Evolutionary conservation across 1,140 invertebrate genomes (phyloP).

Genomic region (Lerema accius): DNA sequence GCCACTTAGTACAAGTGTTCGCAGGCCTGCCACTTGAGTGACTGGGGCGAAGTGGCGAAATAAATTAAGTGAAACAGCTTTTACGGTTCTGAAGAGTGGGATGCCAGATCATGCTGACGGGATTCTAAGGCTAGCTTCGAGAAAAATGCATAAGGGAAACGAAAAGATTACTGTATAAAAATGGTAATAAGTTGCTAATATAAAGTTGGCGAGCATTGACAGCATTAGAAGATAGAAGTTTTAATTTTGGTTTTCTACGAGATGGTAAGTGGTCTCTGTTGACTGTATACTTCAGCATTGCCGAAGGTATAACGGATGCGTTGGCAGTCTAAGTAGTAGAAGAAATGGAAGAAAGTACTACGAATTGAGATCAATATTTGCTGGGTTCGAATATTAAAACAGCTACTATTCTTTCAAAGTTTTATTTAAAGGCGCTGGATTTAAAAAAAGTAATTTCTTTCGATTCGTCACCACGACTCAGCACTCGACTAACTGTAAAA

Average conservation of each 20-base stretch:
- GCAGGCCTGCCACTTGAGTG: constrained; percentile 30
- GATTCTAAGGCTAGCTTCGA: not conserved
- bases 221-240: too few species aligned
- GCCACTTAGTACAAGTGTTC: constrained; percentile 41
- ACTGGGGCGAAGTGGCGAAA: constrained; percentile 29
- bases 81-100: not conserved
- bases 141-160: not conserved
- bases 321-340: too few species aligned
- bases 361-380: too few species aligned
- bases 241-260: too few species aligned
- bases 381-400: too few species aligned
- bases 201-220: too few species aligned
- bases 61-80: constrained; percentile 34
- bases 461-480: not conserved
- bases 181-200: too few species aligned
- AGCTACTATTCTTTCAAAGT: not conserved
- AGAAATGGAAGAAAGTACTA: too few species aligned
- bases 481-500: not conserved
- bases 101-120: not conserved
- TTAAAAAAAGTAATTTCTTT: not conserved
- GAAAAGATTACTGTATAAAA: not conserved
- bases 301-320: too few species aligned
- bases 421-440: not conserved
- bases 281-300: too few species aligned
- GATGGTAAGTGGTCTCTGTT: too few species aligned